These are phyloP conservation scores for Mormyrus lacerda DNA, from an alignment of 2,113 vertebrate species.

Conservation along the genomic window DNA sequence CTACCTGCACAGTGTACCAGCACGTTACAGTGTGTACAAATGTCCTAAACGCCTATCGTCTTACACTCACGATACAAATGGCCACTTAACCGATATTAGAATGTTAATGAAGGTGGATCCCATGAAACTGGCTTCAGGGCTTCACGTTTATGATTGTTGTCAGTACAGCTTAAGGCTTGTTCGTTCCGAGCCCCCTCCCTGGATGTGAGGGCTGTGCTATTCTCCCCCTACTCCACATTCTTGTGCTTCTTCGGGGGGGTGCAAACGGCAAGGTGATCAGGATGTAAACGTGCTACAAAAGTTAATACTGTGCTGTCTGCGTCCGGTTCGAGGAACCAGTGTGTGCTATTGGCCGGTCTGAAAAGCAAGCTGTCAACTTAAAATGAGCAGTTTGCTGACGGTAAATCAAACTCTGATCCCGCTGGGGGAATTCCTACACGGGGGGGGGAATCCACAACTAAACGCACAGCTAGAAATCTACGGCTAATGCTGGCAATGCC, in stretches of 20 bases:
- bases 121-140: not conserved
- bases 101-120: not conserved
- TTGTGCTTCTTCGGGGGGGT: slow-evolving; percentile 6
- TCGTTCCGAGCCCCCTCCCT: not conserved
- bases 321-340: not conserved
- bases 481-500: not conserved
- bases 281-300: not conserved
- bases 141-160: not conserved
- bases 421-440: not conserved
- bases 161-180: not conserved
- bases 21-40: slow-evolving; percentile 10
- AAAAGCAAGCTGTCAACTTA: not conserved
- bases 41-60: not conserved
- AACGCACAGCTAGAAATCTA: slow-evolving; percentile 13
- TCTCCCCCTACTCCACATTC: not conserved
- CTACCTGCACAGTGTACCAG: not conserved
- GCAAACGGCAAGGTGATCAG: not conserved
- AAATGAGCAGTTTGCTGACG: not conserved
- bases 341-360: not conserved
- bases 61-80: not conserved
- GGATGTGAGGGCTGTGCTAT: not conserved
- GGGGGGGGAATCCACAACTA: not conserved
- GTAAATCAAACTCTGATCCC: not conserved
- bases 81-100: not conserved
- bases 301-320: not conserved